Evolutionary conservation across 2,888 invertebrate genomes (phyloP).

Genomic region (Argyresthia goedartella): DNA sequence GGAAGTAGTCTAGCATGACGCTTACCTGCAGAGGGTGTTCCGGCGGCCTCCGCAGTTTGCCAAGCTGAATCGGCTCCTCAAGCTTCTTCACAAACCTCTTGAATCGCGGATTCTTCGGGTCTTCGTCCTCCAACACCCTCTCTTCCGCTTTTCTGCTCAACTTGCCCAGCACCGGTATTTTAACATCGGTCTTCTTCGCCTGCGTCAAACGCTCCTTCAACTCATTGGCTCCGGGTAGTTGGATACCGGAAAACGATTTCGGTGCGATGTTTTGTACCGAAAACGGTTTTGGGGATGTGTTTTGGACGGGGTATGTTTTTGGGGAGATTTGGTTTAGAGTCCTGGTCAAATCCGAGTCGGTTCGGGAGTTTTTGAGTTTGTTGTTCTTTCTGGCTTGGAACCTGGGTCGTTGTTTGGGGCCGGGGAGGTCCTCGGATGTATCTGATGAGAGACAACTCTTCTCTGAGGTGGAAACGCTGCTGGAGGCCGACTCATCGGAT

Average conservation of each 20-base stretch:
- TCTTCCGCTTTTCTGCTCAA: slow-evolving; percentile 36
- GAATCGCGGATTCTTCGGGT: slow-evolving; percentile 31
- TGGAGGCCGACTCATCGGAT: slow-evolving; percentile 56
- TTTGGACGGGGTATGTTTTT: neutral
- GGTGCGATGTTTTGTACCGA: neutral
- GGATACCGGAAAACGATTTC: slow-evolving; percentile 14
- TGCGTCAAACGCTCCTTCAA: slow-evolving; percentile 35
- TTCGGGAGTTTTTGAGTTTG: slow-evolving; percentile 53
- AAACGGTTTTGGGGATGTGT: neutral
- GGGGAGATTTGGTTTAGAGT: slow-evolving; percentile 12
- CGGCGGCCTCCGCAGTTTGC: slow-evolving; percentile 41
- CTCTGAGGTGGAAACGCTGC: slow-evolving; percentile 58
- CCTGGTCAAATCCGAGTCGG: slow-evolving; percentile 53
- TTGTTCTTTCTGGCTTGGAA: slow-evolving; percentile 50
- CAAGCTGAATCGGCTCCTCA: slow-evolving; percentile 52
- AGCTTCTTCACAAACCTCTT: slow-evolving; percentile 40
- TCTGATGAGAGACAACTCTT: slow-evolving; percentile 62
- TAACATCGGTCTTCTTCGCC: slow-evolving; percentile 44
- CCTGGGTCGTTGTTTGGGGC: slow-evolving; percentile 32
- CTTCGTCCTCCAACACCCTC: slow-evolving; percentile 30
- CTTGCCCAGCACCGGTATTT: slow-evolving; percentile 45
- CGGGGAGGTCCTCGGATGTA: slow-evolving; percentile 52
- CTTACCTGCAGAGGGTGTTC: slow-evolving; percentile 25
- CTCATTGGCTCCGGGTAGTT: slow-evolving; percentile 34
- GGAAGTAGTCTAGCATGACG: too few relatives aligned